Evolutionary conservation across 2,888 invertebrate genomes (phyloP).

Genomic region (Drosophila austrosaltans): DNA sequence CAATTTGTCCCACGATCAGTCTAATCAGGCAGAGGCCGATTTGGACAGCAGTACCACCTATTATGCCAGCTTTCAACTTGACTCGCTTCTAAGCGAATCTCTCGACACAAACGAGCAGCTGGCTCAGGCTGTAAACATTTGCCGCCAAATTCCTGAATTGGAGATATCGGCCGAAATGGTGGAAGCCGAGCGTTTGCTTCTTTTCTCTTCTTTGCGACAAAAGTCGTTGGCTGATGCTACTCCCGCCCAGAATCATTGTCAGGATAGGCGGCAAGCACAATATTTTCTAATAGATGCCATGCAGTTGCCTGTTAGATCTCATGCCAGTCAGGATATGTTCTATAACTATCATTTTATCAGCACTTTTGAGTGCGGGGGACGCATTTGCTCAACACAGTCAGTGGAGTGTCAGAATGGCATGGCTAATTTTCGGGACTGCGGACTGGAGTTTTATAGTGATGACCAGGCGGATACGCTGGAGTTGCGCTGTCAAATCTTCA

Average conservation of each 20-base stretch:
- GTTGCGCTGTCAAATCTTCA: conserved; percentile 84
- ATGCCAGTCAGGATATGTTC: conserved; percentile 79
- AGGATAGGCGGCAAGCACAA: conserved; percentile 41
- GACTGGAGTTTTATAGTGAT: conserved; percentile 77
- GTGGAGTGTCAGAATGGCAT: conserved; percentile 77
- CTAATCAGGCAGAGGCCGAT: conserved; percentile 62
- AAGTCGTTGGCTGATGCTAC: not conserved
- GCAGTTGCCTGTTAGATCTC: conserved; percentile 75
- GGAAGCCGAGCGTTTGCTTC: conserved; percentile 84
- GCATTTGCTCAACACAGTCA: conserved; percentile 81
- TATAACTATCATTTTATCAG: conserved; percentile 83
- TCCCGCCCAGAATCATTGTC: conserved; percentile 6
- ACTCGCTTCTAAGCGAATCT: conserved; percentile 70
- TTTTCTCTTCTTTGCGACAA: conserved; percentile 80
- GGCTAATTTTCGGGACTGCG: conserved; percentile 80
- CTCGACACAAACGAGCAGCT: conserved; percentile 81
- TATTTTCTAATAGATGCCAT: conserved; percentile 73
- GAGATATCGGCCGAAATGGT: conserved; percentile 84
- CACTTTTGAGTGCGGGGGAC: conserved; percentile 79
- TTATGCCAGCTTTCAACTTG: conserved; percentile 67
- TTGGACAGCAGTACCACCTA: conserved; percentile 56
- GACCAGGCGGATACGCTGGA: conserved; percentile 66
- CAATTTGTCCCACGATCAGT: conserved; percentile 62
- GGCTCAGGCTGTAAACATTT: conserved; percentile 84
- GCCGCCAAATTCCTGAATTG: conserved; percentile 84